Conservation (phyloP, 2,888 invertebrate species). For the Agrochola macilenta region DNA sequence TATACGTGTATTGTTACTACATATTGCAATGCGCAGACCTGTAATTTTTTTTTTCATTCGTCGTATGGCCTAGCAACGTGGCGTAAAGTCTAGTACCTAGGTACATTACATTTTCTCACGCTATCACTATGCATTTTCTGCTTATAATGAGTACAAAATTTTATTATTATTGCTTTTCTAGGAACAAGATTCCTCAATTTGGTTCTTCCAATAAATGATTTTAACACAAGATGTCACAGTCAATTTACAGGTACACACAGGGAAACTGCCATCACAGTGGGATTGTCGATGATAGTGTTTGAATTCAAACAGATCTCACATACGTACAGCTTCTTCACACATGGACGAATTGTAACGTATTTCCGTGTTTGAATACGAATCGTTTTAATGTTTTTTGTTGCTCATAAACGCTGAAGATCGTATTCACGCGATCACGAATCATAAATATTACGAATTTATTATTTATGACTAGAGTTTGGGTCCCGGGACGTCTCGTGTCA, state of each 20-base stretch:
- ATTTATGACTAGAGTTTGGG: background rate
- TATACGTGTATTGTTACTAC: background rate
- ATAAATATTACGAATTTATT: background rate
- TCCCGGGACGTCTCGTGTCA: background rate
- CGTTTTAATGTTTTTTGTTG: background rate
- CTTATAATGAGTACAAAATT: background rate
- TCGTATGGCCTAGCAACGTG: background rate
- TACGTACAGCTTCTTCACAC: background rate
- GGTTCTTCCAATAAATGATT: background rate
- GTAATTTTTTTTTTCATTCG: too few species aligned
- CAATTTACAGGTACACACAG: slow-evolving; percentile 3
- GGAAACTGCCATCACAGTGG: slow-evolving; percentile 5
- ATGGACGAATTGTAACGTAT: background rate
- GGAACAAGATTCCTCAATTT: background rate
- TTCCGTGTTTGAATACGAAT: background rate
- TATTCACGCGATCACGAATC: background rate
- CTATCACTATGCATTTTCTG: background rate
- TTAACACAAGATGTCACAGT: background rate
- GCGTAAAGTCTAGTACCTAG: background rate
- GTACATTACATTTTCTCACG: background rate
- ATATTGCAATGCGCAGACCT: slow-evolving; percentile 9
- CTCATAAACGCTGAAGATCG: background rate
- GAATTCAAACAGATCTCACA: background rate
- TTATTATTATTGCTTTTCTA: background rate
- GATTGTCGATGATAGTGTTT: background rate